A percentile compares a stretch with the other conserved stretches of the same genome.
Evolutionary conservation across 2,797 vertebrate genomes (phyloP).

Genomic region (Taenioides sp.): DNA sequence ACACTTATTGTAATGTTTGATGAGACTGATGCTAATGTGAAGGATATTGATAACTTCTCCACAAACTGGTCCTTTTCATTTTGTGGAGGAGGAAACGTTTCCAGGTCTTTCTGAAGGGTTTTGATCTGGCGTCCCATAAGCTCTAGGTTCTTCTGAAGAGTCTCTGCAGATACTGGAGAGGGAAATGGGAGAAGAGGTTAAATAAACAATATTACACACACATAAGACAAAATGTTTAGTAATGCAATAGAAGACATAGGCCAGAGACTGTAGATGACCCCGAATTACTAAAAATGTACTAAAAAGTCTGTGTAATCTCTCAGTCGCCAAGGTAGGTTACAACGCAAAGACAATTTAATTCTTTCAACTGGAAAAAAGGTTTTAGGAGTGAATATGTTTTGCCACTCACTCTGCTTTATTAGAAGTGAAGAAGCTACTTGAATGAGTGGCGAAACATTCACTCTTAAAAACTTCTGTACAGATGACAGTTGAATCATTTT

Average conservation of each 20-base stretch:
- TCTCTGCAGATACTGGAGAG: slow-evolving; percentile 83
- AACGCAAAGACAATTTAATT: too few relatives aligned
- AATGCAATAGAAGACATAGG: background rate
- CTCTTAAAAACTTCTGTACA: too few relatives aligned
- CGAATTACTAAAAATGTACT: background rate
- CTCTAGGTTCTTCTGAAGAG: slow-evolving; percentile 84
- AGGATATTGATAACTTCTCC: slow-evolving; percentile 87
- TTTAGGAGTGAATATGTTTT: too few relatives aligned
- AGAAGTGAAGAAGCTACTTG: too few relatives aligned
- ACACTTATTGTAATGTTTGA: background rate
- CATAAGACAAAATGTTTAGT: background rate
- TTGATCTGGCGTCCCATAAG: slow-evolving; percentile 83
- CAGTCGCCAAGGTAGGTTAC: too few relatives aligned
- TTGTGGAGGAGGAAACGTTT: slow-evolving; percentile 79
- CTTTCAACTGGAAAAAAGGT: too few relatives aligned
- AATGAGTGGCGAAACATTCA: too few relatives aligned
- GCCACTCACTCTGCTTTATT: too few relatives aligned
- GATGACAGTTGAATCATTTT: background rate
- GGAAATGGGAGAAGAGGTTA: background rate
- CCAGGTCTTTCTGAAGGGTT: slow-evolving; percentile 76
- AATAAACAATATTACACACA: background rate
- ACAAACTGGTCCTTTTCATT: slow-evolving; percentile 82
- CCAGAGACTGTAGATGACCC: background rate
- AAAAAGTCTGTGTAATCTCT: background rate
- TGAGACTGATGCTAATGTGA: slow-evolving; percentile 5